Evolutionary conservation across 2,888 invertebrate species (phyloP), one percentile per base, ranked within the genome.

Genomic region (Acrobeloides nanus): DNA sequence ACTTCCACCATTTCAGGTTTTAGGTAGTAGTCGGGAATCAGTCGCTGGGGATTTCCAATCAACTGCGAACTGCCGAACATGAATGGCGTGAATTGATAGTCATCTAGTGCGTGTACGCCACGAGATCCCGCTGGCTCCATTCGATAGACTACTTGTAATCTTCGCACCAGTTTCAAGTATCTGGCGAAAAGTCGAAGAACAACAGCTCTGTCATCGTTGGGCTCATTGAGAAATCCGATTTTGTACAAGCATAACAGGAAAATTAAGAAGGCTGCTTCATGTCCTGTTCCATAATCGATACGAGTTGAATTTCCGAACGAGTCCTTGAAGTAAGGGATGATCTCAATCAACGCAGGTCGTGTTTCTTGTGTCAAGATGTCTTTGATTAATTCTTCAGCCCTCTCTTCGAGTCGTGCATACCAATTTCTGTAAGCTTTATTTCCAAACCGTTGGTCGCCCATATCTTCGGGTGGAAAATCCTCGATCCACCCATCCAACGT

Each of bases 71-170:
- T 92, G n/a, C 97, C 97, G 89, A 90, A 97, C 72, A 97, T 85
- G 69, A 97, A 99, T 25, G 95, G 93, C 32, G 95, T 81, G 78
- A 99, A 99, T 75, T 99, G 97, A 75, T 86, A 95, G 76, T 99
- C 97, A 76, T 99, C 97, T 45, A 99, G 80, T 66, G 93, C 89
- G 90, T 95, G 97, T 8, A 95, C 97, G 1, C 97, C 97, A 69
- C 95, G 93, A 75, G 92, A 92, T 7, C 97, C 97, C 0, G 97
- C 97, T 5, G 97, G 97, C 77, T 99, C 97, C 90, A 99, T 93
- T 66, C 89, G 81, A 74, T 97, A 99, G 0, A 81, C 84, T 55
- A 82, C 80, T 76, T 97, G 97, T 46, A 97, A 79, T 67, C 83
- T 84, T 54, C 95, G 81, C 17, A 82, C 85, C 57, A 97, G 80